Conservation (phyloP, 2,888 invertebrate genomes). For the Noctua pronuba region DNA sequence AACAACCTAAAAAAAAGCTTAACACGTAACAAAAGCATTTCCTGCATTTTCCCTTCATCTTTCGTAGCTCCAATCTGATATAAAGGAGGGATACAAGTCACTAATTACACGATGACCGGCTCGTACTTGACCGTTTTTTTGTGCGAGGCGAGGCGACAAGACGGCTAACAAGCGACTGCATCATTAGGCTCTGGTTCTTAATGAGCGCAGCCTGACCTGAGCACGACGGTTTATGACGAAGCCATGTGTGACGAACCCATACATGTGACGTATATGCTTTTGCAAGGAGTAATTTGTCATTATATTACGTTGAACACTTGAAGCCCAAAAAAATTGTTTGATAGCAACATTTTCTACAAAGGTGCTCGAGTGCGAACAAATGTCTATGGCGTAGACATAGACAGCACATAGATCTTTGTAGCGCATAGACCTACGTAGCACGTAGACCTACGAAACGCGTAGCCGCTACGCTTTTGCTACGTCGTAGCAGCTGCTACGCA, state of each 20-base stretch:
- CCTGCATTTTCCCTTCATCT: slow-evolving; percentile 40
- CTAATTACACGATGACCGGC: slow-evolving; percentile 62
- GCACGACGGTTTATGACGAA: slow-evolving; percentile 57
- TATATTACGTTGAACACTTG: slow-evolving; percentile 19
- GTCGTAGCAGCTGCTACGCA: slow-evolving; percentile 20
- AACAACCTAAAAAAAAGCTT: slow-evolving; percentile 30
- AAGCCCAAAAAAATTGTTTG: slow-evolving; percentile 9
- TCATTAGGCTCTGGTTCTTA: slow-evolving; percentile 80
- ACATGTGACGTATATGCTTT: slow-evolving; percentile 46
- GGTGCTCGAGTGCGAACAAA: neutral
- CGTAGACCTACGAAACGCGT: neutral
- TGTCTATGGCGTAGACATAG: slow-evolving; percentile 45
- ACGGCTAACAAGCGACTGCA: slow-evolving; percentile 81
- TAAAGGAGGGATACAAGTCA: slow-evolving; percentile 59
- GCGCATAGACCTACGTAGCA: neutral
- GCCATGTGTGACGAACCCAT: slow-evolving; percentile 52
- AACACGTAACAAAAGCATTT: slow-evolving; percentile 39
- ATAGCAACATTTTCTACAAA: neutral
- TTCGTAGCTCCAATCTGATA: slow-evolving; percentile 53
- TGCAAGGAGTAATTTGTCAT: slow-evolving; percentile 43
- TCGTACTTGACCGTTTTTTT: slow-evolving; percentile 67
- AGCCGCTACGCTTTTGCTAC: slow-evolving; percentile 10
- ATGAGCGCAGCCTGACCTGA: slow-evolving; percentile 75
- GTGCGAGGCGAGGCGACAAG: slow-evolving; percentile 72
- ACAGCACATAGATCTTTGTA: neutral